Evolutionary conservation across 2,113 vertebrate genomes (phyloP).

Genomic region (Periophthalmodon schlosseri): DNA sequence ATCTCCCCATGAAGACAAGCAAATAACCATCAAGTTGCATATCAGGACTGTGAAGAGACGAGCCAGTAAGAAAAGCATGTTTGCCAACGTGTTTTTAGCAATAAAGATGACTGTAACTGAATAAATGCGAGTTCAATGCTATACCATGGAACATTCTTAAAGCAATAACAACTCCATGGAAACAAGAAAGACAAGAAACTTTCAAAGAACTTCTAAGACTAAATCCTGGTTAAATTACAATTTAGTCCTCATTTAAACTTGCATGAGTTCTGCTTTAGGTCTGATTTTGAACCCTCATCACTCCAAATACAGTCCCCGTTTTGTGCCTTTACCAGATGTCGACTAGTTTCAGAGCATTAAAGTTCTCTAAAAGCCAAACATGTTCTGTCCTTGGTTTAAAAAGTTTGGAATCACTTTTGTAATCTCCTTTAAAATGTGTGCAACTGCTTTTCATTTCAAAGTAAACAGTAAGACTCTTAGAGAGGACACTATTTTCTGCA

Average conservation of each 20-base stretch:
- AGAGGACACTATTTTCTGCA: constrained; percentile 4
- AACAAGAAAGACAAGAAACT: too few relatives aligned
- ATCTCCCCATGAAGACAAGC: too few relatives aligned
- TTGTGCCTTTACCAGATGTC: not conserved
- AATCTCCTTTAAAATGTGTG: not conserved
- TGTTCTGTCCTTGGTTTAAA: not conserved
- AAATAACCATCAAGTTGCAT: too few relatives aligned
- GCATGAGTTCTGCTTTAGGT: not conserved
- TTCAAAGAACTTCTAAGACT: too few relatives aligned
- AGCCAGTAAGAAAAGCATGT: too few relatives aligned
- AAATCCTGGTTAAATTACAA: too few relatives aligned
- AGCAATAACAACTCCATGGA: too few relatives aligned
- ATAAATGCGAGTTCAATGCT: not conserved
- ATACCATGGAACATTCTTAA: too few relatives aligned
- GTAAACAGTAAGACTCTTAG: constrained; percentile 3
- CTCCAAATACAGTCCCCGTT: not conserved
- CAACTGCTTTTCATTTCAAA: constrained; percentile 12
- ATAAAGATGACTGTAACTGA: too few relatives aligned
- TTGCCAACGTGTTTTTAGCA: too few relatives aligned
- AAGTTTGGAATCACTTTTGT: not conserved
- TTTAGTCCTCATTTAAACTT: not conserved
- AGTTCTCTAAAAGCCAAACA: not conserved
- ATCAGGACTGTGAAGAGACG: too few relatives aligned
- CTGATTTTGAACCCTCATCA: not conserved
- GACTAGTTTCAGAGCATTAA: not conserved